Conservation (phyloP, 2,797 vertebrate species). For the Pelobates cultripes region DNA sequence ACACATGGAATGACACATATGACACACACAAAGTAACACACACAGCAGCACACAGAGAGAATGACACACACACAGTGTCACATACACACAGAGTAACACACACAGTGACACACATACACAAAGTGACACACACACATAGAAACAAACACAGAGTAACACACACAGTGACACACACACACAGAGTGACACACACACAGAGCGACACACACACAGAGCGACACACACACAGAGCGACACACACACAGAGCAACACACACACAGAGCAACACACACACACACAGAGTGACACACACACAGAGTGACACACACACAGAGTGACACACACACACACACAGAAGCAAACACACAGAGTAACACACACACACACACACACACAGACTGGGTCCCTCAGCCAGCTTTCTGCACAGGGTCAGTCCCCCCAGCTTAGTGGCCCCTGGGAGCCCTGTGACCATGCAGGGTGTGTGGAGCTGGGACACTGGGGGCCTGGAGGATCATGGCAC, state of each 20-base stretch:
- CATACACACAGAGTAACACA: too few species aligned
- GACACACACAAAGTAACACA: background rate
- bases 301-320: background rate
- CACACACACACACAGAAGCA: constrained; percentile 6
- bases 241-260: background rate
- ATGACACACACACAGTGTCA: background rate
- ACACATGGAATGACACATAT: background rate
- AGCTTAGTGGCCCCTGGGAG: background rate
- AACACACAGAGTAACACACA: background rate
- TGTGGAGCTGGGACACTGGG: background rate
- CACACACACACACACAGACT: background rate
- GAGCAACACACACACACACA: background rate
- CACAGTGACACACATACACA: too few species aligned
- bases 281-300: background rate
- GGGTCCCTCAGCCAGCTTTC: background rate
- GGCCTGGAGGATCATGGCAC: background rate
- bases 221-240: background rate
- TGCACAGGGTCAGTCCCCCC: background rate
- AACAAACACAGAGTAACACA: background rate
- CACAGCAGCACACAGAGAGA: background rate
- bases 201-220: background rate
- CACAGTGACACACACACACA: background rate
- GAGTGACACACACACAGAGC: background rate
- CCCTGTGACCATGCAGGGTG: background rate
- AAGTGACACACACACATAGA: too few species aligned